Evolutionary conservation across 2,113 vertebrate genomes (phyloP).

Genomic region (Pachyramphus minor): DNA sequence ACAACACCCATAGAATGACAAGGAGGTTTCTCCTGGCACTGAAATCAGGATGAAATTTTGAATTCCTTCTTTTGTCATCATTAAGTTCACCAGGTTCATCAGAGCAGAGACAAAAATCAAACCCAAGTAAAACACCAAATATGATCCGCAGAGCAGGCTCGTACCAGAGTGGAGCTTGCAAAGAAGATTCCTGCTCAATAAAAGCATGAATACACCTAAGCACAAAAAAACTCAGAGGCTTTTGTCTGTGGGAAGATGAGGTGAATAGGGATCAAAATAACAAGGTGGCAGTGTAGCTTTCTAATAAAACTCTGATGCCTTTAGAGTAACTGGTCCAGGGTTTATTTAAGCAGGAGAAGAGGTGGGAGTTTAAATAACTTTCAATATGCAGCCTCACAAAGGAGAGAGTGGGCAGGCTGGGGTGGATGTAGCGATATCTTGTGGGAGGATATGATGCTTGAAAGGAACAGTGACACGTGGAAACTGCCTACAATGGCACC

Average conservation of each 20-base stretch:
- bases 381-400: conserved; percentile 34
- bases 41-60: neutral
- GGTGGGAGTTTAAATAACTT: conserved; percentile 46
- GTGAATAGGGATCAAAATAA: conserved; percentile 34
- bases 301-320: conserved; percentile 13
- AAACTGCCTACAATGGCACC: conserved; percentile 8
- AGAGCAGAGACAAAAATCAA: neutral
- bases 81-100: neutral
- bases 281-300: neutral
- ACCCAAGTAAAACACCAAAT: neutral
- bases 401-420: conserved; percentile 12
- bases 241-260: conserved; percentile 23
- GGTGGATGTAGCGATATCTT: neutral
- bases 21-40: neutral
- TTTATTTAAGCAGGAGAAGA: conserved; percentile 53
- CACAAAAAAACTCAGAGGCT: neutral
- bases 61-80: neutral
- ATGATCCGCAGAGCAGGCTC: neutral
- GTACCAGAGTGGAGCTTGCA: neutral
- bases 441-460: conserved; percentile 6
- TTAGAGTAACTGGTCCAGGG: neutral
- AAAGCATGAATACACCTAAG: neutral
- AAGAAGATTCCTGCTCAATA: conserved; percentile 3
- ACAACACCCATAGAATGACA: neutral
- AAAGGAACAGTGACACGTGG: conserved; percentile 27